Evolutionary conservation across 2,113 vertebrate species (phyloP), one percentile per base, ranked within the genome.

Genomic region (Petrocephalus microphthalmus): DNA sequence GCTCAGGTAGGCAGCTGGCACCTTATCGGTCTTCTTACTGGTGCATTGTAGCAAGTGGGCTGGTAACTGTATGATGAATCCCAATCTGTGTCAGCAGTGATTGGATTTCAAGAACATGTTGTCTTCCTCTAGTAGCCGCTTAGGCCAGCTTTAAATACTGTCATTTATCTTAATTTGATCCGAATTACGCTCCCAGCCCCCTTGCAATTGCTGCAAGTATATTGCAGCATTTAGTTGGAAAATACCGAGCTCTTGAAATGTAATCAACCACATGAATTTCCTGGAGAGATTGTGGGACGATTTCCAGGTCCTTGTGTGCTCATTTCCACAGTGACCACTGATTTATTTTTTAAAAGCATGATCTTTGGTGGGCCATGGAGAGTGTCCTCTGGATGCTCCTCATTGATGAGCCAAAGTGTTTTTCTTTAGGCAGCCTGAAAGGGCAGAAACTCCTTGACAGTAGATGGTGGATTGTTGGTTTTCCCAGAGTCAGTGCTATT

Each of bases 1-100:
- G 98, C 98, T 45, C 98, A 99, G 98, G 98, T 99, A 92, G 95
- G 95, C 8, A 89, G 4, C 71, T 83, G 4, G 13, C 52, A 74
- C 13, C 6, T 67, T 25, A 33, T 45, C 47, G 52, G 45, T 74
- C n/a, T 33, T 74, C 22, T 74, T 45, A 64, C 15, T 45, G 56
- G 20, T 42, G 37, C 20, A n/a, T 54, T 37, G 51, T 37, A 19
- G 29, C 25, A 29, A 54, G n/a, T 20, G 5, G 47, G 13, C 42
- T 87, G 45, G 20, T 37, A 83, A 47, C 45, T 8, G 81, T 49
- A 5, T 42, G 71, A 78, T 78, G 17, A 37, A 60, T 57, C 19
- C 22, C 11, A 87, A 29, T 87, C 45, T 64, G 45, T 47, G 71
- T 54, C 15, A 86, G 15, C 33, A n/a, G 37, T 83, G 45, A 45